Evolutionary conservation across 1,140 invertebrate genomes (phyloP).

Genomic region (Hermetia illucens): DNA sequence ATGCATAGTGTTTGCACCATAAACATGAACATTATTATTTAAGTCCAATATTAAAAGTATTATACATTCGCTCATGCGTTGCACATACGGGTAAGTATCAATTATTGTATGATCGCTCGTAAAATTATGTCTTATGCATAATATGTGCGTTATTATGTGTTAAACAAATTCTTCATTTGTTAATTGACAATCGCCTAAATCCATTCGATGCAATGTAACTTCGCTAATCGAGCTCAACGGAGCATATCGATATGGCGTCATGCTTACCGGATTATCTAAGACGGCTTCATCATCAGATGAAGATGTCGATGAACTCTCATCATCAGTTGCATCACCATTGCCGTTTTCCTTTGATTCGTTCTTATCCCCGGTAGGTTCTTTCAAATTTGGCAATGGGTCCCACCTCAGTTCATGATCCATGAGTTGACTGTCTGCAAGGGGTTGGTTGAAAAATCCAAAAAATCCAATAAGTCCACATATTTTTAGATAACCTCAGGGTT

Average conservation of each 20-base stretch:
- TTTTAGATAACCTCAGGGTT: slow-evolving; percentile 3
- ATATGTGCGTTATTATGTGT: no score
- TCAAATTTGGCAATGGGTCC: slow-evolving; percentile 33
- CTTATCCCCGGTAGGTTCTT: slow-evolving; percentile 26
- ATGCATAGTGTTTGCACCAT: no score
- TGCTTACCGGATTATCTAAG: slow-evolving; percentile 20
- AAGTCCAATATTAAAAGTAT: no score
- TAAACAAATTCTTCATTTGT: slow-evolving; percentile 1
- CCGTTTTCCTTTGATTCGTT: slow-evolving; percentile 37
- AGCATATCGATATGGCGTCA: slow-evolving; percentile 8
- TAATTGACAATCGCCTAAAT: slow-evolving; percentile 9
- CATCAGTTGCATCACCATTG: slow-evolving; percentile 31
- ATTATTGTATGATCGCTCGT: no score
- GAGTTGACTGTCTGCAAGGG: slow-evolving; percentile 8
- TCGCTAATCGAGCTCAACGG: slow-evolving; percentile 29
- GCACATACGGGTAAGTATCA: no score
- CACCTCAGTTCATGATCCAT: slow-evolving; percentile 33
- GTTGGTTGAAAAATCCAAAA: neutral
- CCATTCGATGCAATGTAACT: slow-evolving; percentile 20
- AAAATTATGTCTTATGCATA: no score
- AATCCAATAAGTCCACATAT: slow-evolving; percentile 7
- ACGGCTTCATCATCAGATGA: slow-evolving; percentile 24
- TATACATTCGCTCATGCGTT: no score
- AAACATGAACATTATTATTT: no score
- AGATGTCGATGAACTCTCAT: slow-evolving; percentile 19